Conservation (phyloP, 2,113 vertebrate species). For the Lethenteron camtschaticum region DNA sequence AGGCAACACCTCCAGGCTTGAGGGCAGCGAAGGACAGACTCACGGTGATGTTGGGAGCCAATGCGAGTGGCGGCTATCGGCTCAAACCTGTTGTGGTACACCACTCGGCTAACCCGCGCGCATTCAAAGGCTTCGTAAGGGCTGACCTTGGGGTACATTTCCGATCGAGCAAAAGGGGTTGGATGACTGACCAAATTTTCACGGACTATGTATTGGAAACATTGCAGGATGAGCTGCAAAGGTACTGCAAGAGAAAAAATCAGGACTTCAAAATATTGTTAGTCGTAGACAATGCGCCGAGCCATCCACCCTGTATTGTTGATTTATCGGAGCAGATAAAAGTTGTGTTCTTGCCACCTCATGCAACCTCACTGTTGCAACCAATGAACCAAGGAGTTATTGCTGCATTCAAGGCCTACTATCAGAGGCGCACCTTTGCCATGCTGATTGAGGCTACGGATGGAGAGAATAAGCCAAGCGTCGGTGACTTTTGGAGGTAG, state of each 20-base stretch:
- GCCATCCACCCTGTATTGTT: slow-evolving; percentile 5
- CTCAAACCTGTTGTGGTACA: slow-evolving; percentile 2
- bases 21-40: slow-evolving; percentile 8
- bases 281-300: slow-evolving; percentile 7
- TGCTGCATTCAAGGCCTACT: slow-evolving; percentile 7
- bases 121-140: slow-evolving; percentile 4
- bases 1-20: slow-evolving; percentile 3
- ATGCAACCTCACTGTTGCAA: slow-evolving; percentile 8
- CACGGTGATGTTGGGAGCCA: slow-evolving; percentile 1
- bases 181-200: slow-evolving; percentile 6
- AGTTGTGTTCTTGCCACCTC: slow-evolving; percentile 2
- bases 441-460: neutral
- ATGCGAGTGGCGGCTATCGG: neutral
- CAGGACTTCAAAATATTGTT: slow-evolving; percentile 5
- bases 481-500: slow-evolving; percentile 7
- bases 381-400: slow-evolving; percentile 10
- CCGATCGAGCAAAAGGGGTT: neutral
- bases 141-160: neutral
- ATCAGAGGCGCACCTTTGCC: slow-evolving; percentile 4
- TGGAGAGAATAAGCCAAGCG: neutral
- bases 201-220: neutral
- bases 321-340: neutral
- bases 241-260: slow-evolving; percentile 3
- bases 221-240: neutral
- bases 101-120: neutral